A percentile compares a stretch with the other conserved stretches of the same genome.
Conservation (phyloP, 2,113 vertebrate genomes). For the Aphelocoma coerulescens region DNA sequence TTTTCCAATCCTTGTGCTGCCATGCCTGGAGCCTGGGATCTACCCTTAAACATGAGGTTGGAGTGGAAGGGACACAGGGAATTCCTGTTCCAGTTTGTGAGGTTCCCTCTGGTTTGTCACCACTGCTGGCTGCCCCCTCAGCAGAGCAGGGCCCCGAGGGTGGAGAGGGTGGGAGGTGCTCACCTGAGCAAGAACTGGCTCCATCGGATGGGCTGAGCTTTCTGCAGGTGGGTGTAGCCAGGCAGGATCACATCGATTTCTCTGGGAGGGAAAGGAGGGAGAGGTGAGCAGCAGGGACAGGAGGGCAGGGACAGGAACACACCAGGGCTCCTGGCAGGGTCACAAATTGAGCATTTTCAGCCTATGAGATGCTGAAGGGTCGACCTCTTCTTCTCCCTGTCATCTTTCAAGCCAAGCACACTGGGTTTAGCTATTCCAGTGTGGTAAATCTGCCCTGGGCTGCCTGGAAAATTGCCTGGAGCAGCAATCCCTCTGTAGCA, state of each 20-base stretch:
- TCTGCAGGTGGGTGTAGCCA: constrained; percentile 97
- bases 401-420: background rate
- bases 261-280: constrained; percentile 56
- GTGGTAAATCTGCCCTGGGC: background rate
- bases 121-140: background rate
- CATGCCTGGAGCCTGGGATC: background rate
- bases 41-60: too few species aligned
- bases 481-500: background rate
- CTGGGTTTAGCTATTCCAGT: background rate
- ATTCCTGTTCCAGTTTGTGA: background rate
- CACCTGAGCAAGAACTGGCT: constrained; percentile 96
- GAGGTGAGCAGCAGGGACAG: background rate
- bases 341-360: background rate
- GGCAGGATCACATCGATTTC: constrained; percentile 90
- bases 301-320: background rate
- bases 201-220: constrained; percentile 95
- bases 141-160: background rate
- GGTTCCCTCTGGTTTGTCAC: background rate
- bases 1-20: background rate
- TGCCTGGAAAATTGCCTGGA: background rate
- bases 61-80: rapidly evolving
- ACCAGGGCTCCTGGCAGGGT: background rate
- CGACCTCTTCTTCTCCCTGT: too few species aligned
- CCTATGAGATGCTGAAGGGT: background rate
- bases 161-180: background rate